Evolutionary conservation across 2,113 vertebrate species (phyloP).

Genomic region (Sorex araneus): DNA sequence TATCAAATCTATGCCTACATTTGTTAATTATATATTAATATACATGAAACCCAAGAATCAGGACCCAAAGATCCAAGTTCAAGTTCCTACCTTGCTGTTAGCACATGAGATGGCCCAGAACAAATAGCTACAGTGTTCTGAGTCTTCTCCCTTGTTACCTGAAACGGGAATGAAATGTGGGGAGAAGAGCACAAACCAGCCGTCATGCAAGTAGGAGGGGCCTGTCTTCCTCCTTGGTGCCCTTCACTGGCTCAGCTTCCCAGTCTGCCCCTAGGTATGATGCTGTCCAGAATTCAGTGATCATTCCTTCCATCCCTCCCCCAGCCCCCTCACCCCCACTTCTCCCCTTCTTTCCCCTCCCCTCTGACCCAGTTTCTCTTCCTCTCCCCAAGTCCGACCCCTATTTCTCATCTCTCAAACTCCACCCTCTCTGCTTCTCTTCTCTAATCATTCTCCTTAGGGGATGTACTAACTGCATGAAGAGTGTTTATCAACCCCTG

Average conservation of each 20-base stretch:
- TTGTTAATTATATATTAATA: background rate
- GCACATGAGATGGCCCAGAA: background rate
- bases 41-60: background rate
- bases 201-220: background rate
- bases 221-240: background rate
- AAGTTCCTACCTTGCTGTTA: background rate
- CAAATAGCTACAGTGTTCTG: background rate
- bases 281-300: background rate
- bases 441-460: background rate
- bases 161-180: background rate
- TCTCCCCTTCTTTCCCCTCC: fast-evolving
- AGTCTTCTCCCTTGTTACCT: background rate
- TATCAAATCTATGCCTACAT: no score
- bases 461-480: no score
- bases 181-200: background rate
- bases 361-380: no score
- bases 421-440: no score
- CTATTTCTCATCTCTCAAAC: background rate
- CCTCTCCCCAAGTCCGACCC: no score
- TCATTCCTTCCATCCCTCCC: background rate
- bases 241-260: background rate
- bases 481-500: no score
- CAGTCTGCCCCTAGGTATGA: background rate
- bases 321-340: no score
- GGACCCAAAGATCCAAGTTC: background rate